Percentiles rank a stretch among this genome's conserved stretches.
Evolutionary conservation across 1,140 invertebrate genomes (phyloP).

Genomic region (Trachymyrmex cornetzi): DNA sequence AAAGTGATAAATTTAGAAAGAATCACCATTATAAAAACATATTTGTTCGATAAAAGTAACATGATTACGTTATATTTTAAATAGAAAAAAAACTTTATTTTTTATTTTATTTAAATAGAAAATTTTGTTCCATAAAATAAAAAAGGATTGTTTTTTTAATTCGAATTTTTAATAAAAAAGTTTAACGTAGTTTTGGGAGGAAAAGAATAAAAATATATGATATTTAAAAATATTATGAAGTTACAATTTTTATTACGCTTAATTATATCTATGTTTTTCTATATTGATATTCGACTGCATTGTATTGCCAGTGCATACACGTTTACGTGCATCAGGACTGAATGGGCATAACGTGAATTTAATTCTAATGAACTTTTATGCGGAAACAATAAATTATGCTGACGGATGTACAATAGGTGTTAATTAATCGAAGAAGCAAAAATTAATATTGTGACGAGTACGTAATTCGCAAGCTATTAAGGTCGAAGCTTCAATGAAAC

Average conservation of each 20-base stretch:
- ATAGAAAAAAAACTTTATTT: background rate
- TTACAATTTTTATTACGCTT: background rate
- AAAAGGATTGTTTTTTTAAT: background rate
- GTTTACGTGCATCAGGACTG: background rate
- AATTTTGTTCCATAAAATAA: background rate
- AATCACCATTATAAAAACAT: background rate
- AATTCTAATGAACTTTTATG: background rate
- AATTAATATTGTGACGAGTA: background rate
- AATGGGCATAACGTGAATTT: background rate
- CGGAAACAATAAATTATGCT: background rate
- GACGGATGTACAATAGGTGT: background rate
- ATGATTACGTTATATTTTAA: background rate
- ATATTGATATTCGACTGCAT: background rate
- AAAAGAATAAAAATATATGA: background rate
- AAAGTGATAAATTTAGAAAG: background rate
- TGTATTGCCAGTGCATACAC: background rate
- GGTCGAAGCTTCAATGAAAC: background rate
- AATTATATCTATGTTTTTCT: background rate
- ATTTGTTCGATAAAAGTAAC: background rate
- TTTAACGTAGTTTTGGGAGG: background rate
- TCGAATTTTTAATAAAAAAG: background rate
- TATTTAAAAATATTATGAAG: background rate
- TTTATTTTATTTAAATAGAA: too few species aligned
- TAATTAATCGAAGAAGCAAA: slow-evolving; percentile 14
- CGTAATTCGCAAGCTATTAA: background rate